A percentile compares a stretch with the other conserved stretches of the same genome.
These are phyloP conservation scores for Hydractinia symbiolongicarpus DNA, from an alignment of 30 jellyfish, hydroid and myxozoan species.

Conservation along the genomic window DNA sequence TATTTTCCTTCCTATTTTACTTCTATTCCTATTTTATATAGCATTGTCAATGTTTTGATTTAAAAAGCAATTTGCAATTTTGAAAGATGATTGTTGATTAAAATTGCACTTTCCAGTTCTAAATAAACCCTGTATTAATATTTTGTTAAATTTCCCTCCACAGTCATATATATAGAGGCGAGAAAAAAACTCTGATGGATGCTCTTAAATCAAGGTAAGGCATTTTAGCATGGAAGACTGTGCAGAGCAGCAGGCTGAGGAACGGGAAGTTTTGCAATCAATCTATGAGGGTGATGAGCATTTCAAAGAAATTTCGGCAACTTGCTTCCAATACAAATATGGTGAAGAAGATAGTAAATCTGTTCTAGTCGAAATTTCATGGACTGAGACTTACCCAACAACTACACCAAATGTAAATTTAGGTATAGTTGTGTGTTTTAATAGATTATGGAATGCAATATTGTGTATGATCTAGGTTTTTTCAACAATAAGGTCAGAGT, in stretches of 20 bases:
- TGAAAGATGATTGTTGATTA: too few species aligned
- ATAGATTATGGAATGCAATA: neutral
- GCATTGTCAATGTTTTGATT: too few species aligned
- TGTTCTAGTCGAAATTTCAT: conserved; percentile 63
- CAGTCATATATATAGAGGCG: too few species aligned
- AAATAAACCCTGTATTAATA: too few species aligned
- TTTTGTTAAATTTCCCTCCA: too few species aligned
- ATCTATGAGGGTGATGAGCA: conserved; percentile 85
- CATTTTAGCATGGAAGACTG: conserved; percentile 10
- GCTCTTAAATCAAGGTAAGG: neutral
- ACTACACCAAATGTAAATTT: conserved; percentile 56
- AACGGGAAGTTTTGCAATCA: conserved; percentile 67
- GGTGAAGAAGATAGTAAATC: conserved; percentile 69
- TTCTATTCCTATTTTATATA: too few species aligned
- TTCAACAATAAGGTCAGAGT: neutral
- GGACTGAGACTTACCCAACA: conserved; percentile 83
- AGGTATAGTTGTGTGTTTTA: conserved; percentile 19
- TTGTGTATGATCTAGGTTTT: neutral
- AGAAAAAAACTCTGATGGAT: too few species aligned
- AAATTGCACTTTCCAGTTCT: too few species aligned
- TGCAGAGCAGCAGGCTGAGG: conserved; percentile 77
- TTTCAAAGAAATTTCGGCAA: conserved; percentile 49
- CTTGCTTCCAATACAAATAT: conserved; percentile 81
- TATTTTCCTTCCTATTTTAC: too few species aligned
- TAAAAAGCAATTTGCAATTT: too few species aligned